Percentiles rank a stretch among this genome's conserved stretches.
These are phyloP conservation scores for Nestor notabilis DNA, from an alignment of 2,113 vertebrate genomes.

Conservation along the genomic window DNA sequence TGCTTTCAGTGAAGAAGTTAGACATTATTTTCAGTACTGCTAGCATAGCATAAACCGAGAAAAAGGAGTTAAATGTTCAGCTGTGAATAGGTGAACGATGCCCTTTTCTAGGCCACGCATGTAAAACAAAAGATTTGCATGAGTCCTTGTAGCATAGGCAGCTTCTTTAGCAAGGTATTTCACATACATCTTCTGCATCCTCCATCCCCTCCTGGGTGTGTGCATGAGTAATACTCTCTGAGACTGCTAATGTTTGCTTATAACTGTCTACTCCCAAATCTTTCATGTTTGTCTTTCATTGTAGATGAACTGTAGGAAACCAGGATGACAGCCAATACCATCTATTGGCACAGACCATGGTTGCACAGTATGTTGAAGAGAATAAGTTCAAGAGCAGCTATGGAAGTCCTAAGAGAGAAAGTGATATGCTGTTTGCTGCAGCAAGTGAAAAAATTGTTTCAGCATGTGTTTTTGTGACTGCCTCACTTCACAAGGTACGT, in stretches of 20 bases:
- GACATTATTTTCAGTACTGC: background rate
- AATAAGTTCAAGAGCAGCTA: background rate
- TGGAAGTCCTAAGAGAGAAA: background rate
- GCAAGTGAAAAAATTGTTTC: background rate
- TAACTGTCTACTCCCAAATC: background rate
- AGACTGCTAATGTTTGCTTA: background rate
- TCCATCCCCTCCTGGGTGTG: background rate
- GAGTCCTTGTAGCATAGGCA: background rate
- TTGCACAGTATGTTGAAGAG: fast-evolving
- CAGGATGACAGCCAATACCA: background rate
- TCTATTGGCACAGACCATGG: fast-evolving
- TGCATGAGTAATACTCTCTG: background rate
- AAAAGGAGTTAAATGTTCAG: background rate
- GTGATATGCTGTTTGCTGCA: background rate
- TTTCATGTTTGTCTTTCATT: background rate
- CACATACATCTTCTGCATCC: background rate
- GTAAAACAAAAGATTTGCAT: background rate
- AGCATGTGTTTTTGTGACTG: background rate
- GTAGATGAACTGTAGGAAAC: background rate
- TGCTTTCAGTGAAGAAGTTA: background rate
- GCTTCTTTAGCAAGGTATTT: background rate
- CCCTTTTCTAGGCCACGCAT: background rate
- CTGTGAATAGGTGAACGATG: background rate
- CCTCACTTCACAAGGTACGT: fast-evolving
- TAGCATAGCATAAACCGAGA: background rate